Conservation (phyloP, 2,113 vertebrate genomes). For the Rhinolophus ferrumequinum region DNA sequence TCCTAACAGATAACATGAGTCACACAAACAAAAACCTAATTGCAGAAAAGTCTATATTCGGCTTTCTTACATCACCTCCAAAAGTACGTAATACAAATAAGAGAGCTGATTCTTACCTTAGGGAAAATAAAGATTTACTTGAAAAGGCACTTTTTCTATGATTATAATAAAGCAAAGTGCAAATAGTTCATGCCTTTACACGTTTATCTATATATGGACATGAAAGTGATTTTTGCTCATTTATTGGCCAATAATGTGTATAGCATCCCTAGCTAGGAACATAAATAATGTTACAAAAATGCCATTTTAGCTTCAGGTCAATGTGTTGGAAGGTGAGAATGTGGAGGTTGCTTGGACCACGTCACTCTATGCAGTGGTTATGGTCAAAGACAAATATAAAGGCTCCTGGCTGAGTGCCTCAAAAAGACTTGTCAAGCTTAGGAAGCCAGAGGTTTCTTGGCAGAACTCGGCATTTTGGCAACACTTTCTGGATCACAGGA, state of each 20-base stretch:
- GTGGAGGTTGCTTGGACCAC: conserved; percentile 22
- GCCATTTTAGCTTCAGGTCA: not conserved
- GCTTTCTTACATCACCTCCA: not conserved
- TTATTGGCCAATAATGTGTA: not conserved
- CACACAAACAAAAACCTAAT: not conserved
- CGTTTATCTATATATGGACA: not conserved
- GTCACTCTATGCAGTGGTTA: not conserved
- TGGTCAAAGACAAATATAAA: conserved; percentile 21
- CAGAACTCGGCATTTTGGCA: conserved; percentile 67
- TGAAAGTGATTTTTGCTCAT: not conserved
- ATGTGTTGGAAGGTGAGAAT: not conserved
- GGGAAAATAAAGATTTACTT: not conserved
- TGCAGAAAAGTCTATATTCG: not conserved
- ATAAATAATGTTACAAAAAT: not conserved
- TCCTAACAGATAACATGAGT: not conserved
- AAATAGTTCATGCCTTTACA: not conserved
- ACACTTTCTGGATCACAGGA: conserved; percentile 32
- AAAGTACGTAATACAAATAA: not conserved
- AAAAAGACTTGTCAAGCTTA: not conserved
- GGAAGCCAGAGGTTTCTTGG: conserved; percentile 69
- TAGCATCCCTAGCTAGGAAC: not conserved
- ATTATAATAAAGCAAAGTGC: not conserved
- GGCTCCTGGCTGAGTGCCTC: conserved; percentile 15
- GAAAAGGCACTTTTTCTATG: not conserved
- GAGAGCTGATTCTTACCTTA: not conserved